Evolutionary conservation across 2,113 vertebrate genomes (phyloP).

Genomic region (Gymnarchus niloticus): DNA sequence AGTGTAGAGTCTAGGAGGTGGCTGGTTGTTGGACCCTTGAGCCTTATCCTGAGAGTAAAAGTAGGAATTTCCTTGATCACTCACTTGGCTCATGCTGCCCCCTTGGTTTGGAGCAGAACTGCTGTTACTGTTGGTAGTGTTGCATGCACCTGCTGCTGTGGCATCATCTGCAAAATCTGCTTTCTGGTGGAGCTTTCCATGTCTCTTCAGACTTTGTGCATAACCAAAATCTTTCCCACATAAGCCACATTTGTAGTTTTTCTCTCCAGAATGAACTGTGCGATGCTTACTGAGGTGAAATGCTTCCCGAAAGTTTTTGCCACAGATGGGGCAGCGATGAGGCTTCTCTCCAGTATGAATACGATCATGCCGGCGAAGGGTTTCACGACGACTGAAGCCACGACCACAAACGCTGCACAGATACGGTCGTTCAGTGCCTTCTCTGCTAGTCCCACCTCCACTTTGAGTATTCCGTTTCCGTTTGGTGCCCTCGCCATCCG

Average conservation of each 20-base stretch:
- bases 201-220: conserved; percentile 68
- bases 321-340: conserved; percentile 64
- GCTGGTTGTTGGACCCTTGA: conserved; percentile 48
- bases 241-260: conserved; percentile 69
- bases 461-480: conserved; percentile 50
- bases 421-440: conserved; percentile 73
- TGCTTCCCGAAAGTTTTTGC: conserved; percentile 67
- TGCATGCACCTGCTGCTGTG: conserved; percentile 44
- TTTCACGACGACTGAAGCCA: conserved; percentile 57
- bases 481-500: conserved; percentile 44
- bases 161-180: conserved; percentile 54
- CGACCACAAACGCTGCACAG: conserved; percentile 77
- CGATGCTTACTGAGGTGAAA: conserved; percentile 70
- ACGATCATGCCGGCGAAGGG: conserved; percentile 59
- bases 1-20: conserved; percentile 64
- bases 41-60: conserved; percentile 64
- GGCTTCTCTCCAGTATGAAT: conserved; percentile 62
- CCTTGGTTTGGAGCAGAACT: conserved; percentile 40
- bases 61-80: conserved; percentile 53
- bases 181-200: conserved; percentile 63
- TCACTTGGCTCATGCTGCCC: conserved; percentile 44
- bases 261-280: conserved; percentile 66
- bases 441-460: conserved; percentile 37
- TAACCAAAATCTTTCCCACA: conserved; percentile 71
- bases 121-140: conserved; percentile 55